A percentile compares a stretch with the other conserved stretches of the same genome.
Evolutionary conservation across 2,888 invertebrate genomes (phyloP).

Genomic region (Aporophyla nigra): DNA sequence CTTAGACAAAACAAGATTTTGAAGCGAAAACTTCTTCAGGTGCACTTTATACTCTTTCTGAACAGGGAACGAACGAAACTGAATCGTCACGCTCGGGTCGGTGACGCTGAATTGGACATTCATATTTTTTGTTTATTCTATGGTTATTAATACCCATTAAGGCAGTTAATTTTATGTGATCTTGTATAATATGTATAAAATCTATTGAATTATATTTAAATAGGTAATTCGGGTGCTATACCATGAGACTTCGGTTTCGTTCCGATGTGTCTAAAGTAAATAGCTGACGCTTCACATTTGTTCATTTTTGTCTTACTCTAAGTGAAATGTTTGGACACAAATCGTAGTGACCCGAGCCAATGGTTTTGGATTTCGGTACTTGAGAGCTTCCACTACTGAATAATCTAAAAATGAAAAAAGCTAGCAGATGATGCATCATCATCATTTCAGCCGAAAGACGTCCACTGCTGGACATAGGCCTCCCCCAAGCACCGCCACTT

Average conservation of each 20-base stretch:
- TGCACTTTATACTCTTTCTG: too few species aligned
- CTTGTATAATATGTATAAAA: conserved; percentile 6
- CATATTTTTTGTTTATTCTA: background rate
- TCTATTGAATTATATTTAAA: background rate
- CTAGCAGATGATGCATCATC: background rate
- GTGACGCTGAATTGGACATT: too few species aligned
- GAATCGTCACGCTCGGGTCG: too few species aligned
- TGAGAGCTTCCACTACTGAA: too few species aligned
- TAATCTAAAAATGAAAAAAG: too few species aligned
- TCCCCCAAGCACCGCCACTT: too few species aligned
- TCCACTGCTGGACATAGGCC: too few species aligned
- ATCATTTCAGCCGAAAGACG: too few species aligned
- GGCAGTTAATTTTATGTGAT: background rate
- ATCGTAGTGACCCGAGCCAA: too few species aligned
- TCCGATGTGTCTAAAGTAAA: background rate
- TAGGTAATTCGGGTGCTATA: background rate
- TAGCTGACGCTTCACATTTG: background rate
- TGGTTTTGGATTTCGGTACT: too few species aligned
- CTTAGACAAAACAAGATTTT: background rate
- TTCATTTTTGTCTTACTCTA: background rate
- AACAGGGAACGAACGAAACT: too few species aligned
- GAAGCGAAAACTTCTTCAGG: too few species aligned
- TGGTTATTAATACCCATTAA: background rate
- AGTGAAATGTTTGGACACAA: background rate
- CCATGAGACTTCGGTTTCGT: background rate